Evolutionary conservation across 2,888 invertebrate genomes (phyloP).

Genomic region (Agrenia bidenticulata): DNA sequence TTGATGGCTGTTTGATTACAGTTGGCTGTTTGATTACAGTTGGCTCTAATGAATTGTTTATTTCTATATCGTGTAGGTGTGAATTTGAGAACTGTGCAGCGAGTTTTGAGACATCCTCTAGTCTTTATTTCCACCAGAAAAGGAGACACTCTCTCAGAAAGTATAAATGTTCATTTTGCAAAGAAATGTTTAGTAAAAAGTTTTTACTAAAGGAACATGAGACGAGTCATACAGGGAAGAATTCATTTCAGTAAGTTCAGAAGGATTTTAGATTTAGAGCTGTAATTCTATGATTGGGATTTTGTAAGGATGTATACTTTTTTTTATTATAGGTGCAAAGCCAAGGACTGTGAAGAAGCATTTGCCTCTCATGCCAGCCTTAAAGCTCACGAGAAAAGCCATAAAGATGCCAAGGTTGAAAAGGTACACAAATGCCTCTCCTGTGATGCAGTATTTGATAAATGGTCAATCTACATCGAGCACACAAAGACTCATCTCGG

Average conservation of each 20-base stretch:
- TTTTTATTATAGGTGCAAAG: constrained; percentile 1
- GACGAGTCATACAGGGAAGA: constrained; percentile 32
- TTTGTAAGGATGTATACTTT: constrained; percentile 8
- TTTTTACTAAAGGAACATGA: constrained; percentile 47
- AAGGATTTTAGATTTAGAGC: not conserved
- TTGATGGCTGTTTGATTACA: no score
- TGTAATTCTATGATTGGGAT: not conserved
- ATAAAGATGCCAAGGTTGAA: constrained; percentile 18
- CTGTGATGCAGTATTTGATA: constrained; percentile 34
- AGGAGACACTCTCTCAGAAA: constrained; percentile 28
- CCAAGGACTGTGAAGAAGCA: constrained; percentile 24
- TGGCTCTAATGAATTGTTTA: no score
- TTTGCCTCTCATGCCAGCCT: constrained; percentile 28
- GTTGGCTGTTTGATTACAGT: no score
- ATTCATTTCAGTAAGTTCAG: constrained; percentile 35
- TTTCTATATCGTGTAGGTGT: constrained; percentile 43
- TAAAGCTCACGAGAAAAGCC: constrained; percentile 30
- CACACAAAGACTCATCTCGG: constrained; percentile 33
- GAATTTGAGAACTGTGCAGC: constrained; percentile 36
- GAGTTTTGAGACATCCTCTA: constrained; percentile 34
- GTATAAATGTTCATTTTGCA: constrained; percentile 37
- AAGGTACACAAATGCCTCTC: constrained; percentile 22
- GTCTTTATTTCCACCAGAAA: constrained; percentile 37
- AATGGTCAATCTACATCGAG: constrained; percentile 29
- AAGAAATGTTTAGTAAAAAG: constrained; percentile 35